These are phyloP conservation scores for Blastomussa wellsi DNA, from an alignment of 92 coral and sea anemone genomes.

Conservation along the genomic window DNA sequence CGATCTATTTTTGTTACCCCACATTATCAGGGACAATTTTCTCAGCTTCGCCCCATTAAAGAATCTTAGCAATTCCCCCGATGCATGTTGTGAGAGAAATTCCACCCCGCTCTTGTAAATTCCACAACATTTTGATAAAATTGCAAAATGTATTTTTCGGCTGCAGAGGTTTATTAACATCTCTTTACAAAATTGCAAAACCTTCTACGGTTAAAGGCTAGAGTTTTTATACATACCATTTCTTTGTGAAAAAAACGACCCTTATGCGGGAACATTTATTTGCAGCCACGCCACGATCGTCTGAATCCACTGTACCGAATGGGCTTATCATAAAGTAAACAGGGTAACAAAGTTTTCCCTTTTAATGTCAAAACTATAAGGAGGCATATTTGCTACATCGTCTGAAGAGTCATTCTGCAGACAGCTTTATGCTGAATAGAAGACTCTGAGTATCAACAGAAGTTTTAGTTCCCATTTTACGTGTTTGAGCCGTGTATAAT, in stretches of 20 bases:
- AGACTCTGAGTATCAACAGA: not conserved
- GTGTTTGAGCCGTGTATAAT: not conserved
- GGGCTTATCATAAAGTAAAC: not conserved
- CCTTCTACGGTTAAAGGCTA: not conserved
- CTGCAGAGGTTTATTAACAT: not conserved
- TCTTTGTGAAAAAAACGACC: not conserved
- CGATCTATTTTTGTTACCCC: not conserved
- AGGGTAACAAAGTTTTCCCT: not conserved
- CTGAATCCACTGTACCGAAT: not conserved
- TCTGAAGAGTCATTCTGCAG: not conserved
- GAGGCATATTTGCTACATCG: not conserved
- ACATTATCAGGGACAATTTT: not conserved
- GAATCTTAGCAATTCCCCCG: conserved; percentile 3
- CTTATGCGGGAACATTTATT: not conserved
- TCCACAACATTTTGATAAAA: not conserved
- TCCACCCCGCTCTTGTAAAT: not conserved
- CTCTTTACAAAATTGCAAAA: not conserved
- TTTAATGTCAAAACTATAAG: not conserved
- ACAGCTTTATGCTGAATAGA: not conserved
- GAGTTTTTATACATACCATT: not conserved
- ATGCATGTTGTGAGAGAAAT: not conserved
- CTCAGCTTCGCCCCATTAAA: conserved; percentile 9
- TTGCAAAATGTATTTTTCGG: not conserved
- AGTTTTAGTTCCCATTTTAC: not conserved
- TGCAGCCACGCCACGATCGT: not conserved